These are phyloP conservation scores for Nemoura dubitans DNA, from an alignment of 2,888 invertebrate genomes.

Conservation along the genomic window DNA sequence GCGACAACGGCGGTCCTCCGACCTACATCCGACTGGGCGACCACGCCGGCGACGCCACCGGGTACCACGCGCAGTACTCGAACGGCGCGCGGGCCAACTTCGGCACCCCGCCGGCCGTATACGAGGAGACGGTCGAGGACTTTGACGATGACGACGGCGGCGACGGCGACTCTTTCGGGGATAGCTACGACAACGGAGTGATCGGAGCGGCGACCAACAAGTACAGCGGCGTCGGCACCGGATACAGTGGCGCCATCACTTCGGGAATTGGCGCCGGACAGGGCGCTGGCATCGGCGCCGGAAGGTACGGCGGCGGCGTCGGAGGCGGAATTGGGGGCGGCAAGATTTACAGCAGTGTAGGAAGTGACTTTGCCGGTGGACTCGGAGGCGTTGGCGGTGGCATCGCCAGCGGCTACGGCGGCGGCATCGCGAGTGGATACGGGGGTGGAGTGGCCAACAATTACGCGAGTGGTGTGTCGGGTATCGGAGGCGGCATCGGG, in stretches of 20 bases:
- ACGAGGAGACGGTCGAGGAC: conserved; percentile 17
- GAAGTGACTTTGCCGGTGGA: conserved; percentile 36
- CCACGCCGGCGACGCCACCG: conserved; percentile 55
- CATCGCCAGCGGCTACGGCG: neutral
- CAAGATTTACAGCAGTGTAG: conserved; percentile 27
- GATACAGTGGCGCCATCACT: neutral
- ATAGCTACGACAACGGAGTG: conserved; percentile 25
- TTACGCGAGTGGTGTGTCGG: conserved; percentile 21
- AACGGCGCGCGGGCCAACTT: conserved; percentile 22
- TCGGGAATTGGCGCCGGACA: conserved; percentile 8
- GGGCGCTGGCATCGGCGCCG: conserved; percentile 32
- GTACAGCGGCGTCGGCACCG: neutral
- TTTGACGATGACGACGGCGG: conserved; percentile 14
- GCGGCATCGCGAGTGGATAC: conserved; percentile 7
- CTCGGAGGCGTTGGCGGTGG: conserved; percentile 35
- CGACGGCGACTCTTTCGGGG: conserved; percentile 7
- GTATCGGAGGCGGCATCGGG: conserved; percentile 21
- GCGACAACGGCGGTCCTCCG: conserved; percentile 62
- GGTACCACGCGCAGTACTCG: conserved; percentile 13
- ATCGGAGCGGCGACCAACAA: conserved; percentile 31
- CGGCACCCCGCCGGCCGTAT: neutral
- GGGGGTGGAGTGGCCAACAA: conserved; percentile 7
- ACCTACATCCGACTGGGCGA: conserved; percentile 64
- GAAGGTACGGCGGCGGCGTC: neutral
- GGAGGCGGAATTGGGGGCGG: conserved; percentile 34